These are phyloP conservation scores for Catharus ustulatus DNA, from an alignment of 2,797 vertebrate genomes.

Conservation along the genomic window DNA sequence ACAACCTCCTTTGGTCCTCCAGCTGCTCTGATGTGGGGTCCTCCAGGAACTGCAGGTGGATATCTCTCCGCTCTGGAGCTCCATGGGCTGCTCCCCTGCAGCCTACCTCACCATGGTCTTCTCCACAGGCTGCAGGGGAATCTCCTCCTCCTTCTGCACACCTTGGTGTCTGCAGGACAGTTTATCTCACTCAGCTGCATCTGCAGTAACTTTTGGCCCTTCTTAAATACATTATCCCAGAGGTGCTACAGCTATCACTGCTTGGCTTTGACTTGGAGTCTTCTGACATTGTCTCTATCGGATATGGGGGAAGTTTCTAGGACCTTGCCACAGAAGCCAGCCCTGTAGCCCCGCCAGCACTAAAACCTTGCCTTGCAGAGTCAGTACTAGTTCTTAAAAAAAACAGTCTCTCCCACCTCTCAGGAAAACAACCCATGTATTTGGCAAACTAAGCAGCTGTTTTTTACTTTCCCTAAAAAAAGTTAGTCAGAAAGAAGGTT, in stretches of 20 bases:
- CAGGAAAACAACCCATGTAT: not conserved
- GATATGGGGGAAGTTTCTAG: not conserved
- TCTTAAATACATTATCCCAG: not conserved
- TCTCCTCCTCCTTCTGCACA: not conserved
- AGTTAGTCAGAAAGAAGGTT: not conserved
- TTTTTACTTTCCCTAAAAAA: not conserved
- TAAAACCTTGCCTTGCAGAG: not conserved
- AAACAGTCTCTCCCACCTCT: not conserved
- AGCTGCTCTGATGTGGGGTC: not conserved
- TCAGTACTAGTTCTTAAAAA: not conserved
- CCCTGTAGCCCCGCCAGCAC: not conserved
- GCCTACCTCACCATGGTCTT: not conserved
- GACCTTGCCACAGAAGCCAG: not conserved
- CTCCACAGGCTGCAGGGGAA: not conserved
- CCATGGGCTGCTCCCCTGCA: not conserved
- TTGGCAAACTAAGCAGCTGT: not conserved
- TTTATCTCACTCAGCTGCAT: not conserved
- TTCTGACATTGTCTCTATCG: not conserved
- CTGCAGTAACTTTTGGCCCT: not conserved
- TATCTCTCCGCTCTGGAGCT: not conserved
- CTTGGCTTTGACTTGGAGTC: not conserved
- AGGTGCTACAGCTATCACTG: not conserved
- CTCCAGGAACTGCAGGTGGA: not conserved
- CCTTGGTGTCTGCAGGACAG: not conserved
- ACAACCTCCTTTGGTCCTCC: not conserved